Evolutionary conservation across 2,888 invertebrate species (phyloP).

Genomic region (Thera britannica): DNA sequence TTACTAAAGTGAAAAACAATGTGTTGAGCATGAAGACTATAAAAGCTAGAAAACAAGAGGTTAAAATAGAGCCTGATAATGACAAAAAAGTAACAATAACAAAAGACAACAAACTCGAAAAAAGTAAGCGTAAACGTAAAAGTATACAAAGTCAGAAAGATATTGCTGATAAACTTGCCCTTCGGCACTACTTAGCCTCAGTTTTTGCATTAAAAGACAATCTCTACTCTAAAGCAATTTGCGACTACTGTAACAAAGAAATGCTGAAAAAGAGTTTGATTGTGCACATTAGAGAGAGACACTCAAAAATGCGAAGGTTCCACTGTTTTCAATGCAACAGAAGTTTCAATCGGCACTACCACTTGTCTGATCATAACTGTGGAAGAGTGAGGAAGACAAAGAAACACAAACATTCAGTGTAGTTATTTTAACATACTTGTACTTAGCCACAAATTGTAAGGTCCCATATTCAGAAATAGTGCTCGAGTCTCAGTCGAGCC

Average conservation of each 20-base stretch:
- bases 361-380: slow-evolving; percentile 60
- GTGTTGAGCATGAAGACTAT: slow-evolving; percentile 59
- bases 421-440: too few species aligned
- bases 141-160: not conserved
- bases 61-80: slow-evolving; percentile 9
- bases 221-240: slow-evolving; percentile 63
- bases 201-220: slow-evolving; percentile 53
- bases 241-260: slow-evolving; percentile 71
- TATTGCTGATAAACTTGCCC: slow-evolving; percentile 29
- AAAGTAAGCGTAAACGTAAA: not conserved
- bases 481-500: too few species aligned
- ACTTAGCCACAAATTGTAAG: too few species aligned
- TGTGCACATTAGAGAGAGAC: slow-evolving; percentile 65
- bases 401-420: not conserved
- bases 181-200: slow-evolving; percentile 48
- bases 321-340: slow-evolving; percentile 55
- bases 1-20: slow-evolving; percentile 69
- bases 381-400: slow-evolving; percentile 39
- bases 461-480: too few species aligned
- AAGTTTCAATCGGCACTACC: slow-evolving; percentile 61
- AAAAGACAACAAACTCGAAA: not conserved
- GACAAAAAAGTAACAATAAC: not conserved
- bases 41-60: slow-evolving; percentile 37
- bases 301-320: slow-evolving; percentile 62
- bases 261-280: slow-evolving; percentile 72